phyloP scores from a whole-genome alignment of 30 jellyfish, hydroid and myxozoan species.

The Aurelia sp. region DNA sequence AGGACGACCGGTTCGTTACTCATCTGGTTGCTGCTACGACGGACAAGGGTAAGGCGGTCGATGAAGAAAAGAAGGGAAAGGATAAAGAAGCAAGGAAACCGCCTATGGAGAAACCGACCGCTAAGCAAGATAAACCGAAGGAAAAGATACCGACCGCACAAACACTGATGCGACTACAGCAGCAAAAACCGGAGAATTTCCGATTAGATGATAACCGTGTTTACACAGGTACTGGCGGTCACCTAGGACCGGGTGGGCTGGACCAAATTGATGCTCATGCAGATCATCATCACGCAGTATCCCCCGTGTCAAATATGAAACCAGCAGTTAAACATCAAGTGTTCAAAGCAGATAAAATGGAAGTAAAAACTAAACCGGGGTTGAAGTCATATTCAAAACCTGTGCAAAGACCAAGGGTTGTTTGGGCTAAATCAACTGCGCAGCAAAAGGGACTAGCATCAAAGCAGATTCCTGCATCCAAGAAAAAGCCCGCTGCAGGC shows the following conservation, averaged over 20 bases:
- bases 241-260: slow-evolving; percentile 29
- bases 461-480: neutral
- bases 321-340: slow-evolving; percentile 47
- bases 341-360: slow-evolving; percentile 13
- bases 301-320: slow-evolving; percentile 9
- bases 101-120: slow-evolving; percentile 69
- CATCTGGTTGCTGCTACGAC: slow-evolving; percentile 72
- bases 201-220: slow-evolving; percentile 41
- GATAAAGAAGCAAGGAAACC: slow-evolving; percentile 48
- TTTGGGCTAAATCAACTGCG: slow-evolving; percentile 30
- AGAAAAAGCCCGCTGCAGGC: neutral
- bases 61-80: slow-evolving; percentile 21
- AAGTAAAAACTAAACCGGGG: neutral
- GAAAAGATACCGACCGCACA: slow-evolving; percentile 56
- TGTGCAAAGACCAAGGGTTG: slow-evolving; percentile 31
- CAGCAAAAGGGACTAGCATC: neutral
- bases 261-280: slow-evolving; percentile 35
- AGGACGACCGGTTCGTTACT: slow-evolving; percentile 78
- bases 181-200: slow-evolving; percentile 57
- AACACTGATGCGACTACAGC: slow-evolving; percentile 38
- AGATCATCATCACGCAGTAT: neutral
- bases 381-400: neutral
- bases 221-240: slow-evolving; percentile 26
- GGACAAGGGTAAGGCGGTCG: slow-evolving; percentile 46
- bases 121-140: slow-evolving; percentile 60